These are phyloP conservation scores for Conchocele bisecta DNA, from an alignment of 2,888 invertebrate genomes.

Conservation along the genomic window DNA sequence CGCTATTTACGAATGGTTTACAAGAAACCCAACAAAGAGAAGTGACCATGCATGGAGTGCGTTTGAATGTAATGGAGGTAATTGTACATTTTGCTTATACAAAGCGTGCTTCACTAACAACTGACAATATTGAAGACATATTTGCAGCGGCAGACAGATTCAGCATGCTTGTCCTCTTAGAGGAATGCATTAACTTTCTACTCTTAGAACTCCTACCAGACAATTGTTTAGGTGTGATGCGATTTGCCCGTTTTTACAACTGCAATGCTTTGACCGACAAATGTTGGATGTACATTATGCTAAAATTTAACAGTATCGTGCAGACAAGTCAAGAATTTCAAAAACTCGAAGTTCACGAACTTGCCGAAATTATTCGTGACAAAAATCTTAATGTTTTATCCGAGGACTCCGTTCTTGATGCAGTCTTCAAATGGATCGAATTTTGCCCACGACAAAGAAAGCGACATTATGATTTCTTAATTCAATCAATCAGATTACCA, in stretches of 20 bases:
- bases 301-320: conserved; percentile 68
- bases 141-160: conserved; percentile 89
- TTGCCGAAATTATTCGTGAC: conserved; percentile 81
- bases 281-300: conserved; percentile 88
- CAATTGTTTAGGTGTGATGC: conserved; percentile 93
- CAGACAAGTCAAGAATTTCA: conserved; percentile 68
- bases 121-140: conserved; percentile 88
- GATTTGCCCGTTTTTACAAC: conserved; percentile 91
- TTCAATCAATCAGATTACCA: conserved; percentile 68
- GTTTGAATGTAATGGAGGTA: conserved; percentile 60
- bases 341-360: conserved; percentile 84
- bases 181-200: conserved; percentile 91
- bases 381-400: conserved; percentile 89
- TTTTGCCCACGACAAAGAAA: conserved; percentile 88
- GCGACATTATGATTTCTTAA: conserved; percentile 87
- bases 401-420: conserved; percentile 84
- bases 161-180: conserved; percentile 90
- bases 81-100: conserved; percentile 88
- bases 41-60: conserved; percentile 65
- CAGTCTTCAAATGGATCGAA: conserved; percentile 85
- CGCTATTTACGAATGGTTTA: conserved; percentile 91
- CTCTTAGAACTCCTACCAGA: conserved; percentile 87
- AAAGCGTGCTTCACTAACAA: conserved; percentile 87
- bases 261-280: conserved; percentile 88
- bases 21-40: conserved; percentile 82